A percentile compares a stretch with the other conserved stretches of the same genome.
These are phyloP conservation scores for Anser brachyrhynchus DNA, from an alignment of 2,113 vertebrate species.

Conservation along the genomic window DNA sequence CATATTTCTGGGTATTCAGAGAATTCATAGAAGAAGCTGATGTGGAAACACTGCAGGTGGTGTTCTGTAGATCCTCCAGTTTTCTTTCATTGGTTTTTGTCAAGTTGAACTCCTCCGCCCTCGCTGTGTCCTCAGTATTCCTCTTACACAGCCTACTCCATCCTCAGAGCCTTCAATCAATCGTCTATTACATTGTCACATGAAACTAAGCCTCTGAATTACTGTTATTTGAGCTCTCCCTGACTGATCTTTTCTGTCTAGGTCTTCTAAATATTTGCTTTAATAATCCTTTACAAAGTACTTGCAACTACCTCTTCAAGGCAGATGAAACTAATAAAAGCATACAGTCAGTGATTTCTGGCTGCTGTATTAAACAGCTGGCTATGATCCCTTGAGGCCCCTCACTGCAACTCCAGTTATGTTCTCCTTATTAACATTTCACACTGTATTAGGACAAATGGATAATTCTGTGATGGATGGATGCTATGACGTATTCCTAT, in stretches of 20 bases:
- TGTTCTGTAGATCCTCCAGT: neutral
- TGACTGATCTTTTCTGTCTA: neutral
- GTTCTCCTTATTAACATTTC: neutral
- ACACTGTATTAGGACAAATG: neutral
- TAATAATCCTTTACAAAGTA: neutral
- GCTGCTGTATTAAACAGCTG: neutral
- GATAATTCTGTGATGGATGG: neutral
- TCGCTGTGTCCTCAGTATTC: neutral
- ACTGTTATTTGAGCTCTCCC: neutral
- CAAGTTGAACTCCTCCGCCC: neutral
- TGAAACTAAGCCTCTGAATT: neutral
- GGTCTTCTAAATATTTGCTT: neutral
- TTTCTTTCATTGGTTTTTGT: neutral
- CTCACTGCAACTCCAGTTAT: neutral
- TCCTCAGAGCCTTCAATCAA: neutral
- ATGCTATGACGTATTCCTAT: neutral
- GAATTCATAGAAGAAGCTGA: neutral
- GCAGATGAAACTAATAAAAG: neutral
- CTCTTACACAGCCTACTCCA: neutral
- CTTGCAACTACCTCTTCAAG: neutral
- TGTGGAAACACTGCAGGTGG: neutral
- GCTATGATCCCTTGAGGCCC: neutral
- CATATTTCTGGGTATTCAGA: neutral
- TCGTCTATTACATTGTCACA: neutral
- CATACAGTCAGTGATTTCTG: neutral